Evolutionary conservation across 1,140 invertebrate species (phyloP).

Genomic region (Lanistes nyassanus): DNA sequence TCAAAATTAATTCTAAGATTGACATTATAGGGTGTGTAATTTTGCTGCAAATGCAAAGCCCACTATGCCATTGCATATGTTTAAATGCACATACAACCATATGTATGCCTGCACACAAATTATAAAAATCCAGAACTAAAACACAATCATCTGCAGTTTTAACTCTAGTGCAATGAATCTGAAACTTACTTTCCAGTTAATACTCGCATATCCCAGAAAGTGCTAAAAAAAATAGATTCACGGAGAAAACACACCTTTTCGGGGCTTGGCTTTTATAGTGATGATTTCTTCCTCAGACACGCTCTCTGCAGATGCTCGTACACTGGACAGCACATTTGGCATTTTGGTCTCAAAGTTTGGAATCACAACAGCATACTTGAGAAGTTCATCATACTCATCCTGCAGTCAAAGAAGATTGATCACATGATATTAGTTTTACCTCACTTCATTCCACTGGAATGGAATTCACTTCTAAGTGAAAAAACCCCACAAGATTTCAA

Average conservation of each 20-base stretch:
- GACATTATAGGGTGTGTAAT: too few species aligned
- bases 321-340: constrained; percentile 41
- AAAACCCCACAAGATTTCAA: too few species aligned
- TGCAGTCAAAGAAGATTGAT: constrained; percentile 24
- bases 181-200: not conserved
- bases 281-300: not conserved
- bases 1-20: too few species aligned
- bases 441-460: too few species aligned
- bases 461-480: too few species aligned
- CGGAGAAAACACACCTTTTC: not conserved
- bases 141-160: not conserved
- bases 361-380: constrained; percentile 63
- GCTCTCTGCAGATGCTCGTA: constrained; percentile 40
- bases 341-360: constrained; percentile 49
- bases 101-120: not conserved
- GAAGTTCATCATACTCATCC: constrained; percentile 63
- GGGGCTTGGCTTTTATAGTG: not conserved
- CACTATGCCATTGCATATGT: too few species aligned
- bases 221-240: not conserved
- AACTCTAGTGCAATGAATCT: not conserved
- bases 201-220: not conserved
- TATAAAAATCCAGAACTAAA: not conserved
- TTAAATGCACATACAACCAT: not conserved
- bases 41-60: too few species aligned
- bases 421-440: too few species aligned